Base-by-base conservation (phyloP, 2,888 invertebrate genomes). In the Aphodius granarius region DNA sequence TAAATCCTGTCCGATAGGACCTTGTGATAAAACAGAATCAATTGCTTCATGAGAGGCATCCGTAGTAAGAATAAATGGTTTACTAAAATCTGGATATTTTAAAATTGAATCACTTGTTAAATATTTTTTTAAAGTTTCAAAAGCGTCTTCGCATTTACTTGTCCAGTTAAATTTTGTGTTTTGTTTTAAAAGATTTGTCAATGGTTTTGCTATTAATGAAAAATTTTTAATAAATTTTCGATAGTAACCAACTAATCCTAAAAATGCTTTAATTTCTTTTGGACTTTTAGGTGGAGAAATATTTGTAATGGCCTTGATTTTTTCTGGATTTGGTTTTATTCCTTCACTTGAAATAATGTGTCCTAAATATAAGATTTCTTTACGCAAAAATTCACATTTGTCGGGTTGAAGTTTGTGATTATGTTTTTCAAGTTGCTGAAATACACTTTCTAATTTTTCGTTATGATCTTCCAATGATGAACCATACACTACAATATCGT, bases 331-430 rank as follows among this genome's bases (percentile, higher is more conserved):
- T 13, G 79, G 79, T 79, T 78, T 78, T 17, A 80, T 79, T 9
- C 81, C 80, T 15, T 80, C 75, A 2, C 78, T 75, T 18, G 81
- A 77, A 13, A 78, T 2, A 3, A 74, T 18, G 5, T 78, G 73
- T 18, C 76, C 77, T 66, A 76, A 65, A 63, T 66, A 76, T 3
- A 16, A 62, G 15, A 77, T 74, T 22, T 72, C 62, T 68, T 76
- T 73, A 5, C 73, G 62, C 0, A 76, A 19, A 63, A 75, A 76
- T 66, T 75, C 73, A 5, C 62, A 75, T 71, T 78, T 77, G 6
- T 79, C 78, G 0, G 79, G 20, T 76, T 80, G 79, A 43, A 81
- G 76, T 75, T 80, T 79, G 13, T 81, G 75, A 72, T 77, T 78
- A 23, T 75, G 43, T 72, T 79, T 66, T 18, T 71, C 6, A 63